Evolutionary conservation across 2,888 invertebrate genomes (phyloP).

Genomic region (Mamestra brassicae): DNA sequence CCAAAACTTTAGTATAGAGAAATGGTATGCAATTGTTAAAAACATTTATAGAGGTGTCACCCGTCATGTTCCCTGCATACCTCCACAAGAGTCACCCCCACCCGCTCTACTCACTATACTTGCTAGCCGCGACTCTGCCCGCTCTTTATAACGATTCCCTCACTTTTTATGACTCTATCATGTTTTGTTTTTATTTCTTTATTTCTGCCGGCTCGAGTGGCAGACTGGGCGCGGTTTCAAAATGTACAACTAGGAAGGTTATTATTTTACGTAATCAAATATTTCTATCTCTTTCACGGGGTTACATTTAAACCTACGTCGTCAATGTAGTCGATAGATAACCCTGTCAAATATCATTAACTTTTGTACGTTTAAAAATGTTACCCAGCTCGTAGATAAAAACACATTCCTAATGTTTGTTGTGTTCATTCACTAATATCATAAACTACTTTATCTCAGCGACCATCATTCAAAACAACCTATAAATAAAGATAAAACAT

Average conservation of each 20-base stretch:
- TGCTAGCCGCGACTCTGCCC: constrained; percentile 44
- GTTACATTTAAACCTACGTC: background rate
- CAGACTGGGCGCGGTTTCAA: background rate
- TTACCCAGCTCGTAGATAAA: background rate
- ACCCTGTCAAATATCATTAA: background rate
- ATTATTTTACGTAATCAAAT: no score
- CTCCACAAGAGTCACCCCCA: constrained; percentile 6
- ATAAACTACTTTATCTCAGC: constrained; percentile 18
- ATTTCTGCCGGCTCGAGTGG: constrained; percentile 7
- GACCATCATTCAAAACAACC: constrained; percentile 31
- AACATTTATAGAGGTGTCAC: background rate
- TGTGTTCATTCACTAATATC: background rate
- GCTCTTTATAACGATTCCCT: constrained; percentile 69
- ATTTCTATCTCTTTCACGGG: background rate
- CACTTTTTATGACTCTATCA: constrained; percentile 73
- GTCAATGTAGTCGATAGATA: background rate
- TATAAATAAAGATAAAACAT: constrained; percentile 55
- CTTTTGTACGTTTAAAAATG: background rate
- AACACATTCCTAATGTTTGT: background rate
- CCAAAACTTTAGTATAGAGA: background rate
- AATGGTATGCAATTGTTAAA: background rate
- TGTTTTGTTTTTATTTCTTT: constrained; percentile 67
- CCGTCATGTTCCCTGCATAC: constrained; percentile 1
- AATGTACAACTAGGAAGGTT: background rate
- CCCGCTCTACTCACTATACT: constrained; percentile 10